Evolutionary conservation across 1,140 invertebrate species (phyloP).

Genomic region (Neoseiulus cucumeris): DNA sequence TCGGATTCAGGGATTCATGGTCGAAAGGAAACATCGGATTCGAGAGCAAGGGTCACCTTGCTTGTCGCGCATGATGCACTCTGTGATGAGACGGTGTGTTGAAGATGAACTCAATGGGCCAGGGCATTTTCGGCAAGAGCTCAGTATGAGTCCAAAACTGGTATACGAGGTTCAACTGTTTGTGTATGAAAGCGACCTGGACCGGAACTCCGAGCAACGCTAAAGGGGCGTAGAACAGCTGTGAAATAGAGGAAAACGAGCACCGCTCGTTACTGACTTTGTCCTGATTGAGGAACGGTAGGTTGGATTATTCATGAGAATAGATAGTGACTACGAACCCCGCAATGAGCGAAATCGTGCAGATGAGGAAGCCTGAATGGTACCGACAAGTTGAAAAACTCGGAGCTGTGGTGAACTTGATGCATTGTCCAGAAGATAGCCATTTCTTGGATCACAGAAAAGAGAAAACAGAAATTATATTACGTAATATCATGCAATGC

Average conservation of each 20-base stretch:
- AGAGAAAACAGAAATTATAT: too few species aligned
- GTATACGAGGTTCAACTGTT: neutral
- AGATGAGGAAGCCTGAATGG: neutral
- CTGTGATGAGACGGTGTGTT: slow-evolving; percentile 40
- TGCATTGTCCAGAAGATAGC: slow-evolving; percentile 80
- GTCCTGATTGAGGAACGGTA: neutral
- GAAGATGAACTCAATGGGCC: slow-evolving; percentile 36
- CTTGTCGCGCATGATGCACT: slow-evolving; percentile 34
- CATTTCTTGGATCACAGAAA: slow-evolving; percentile 24
- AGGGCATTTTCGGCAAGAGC: neutral
- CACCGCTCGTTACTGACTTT: neutral
- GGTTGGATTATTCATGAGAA: neutral
- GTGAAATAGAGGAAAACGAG: neutral
- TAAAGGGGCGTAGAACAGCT: neutral
- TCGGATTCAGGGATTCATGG: too few species aligned
- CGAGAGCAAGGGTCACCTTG: neutral
- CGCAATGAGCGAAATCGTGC: slow-evolving; percentile 1
- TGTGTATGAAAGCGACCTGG: neutral
- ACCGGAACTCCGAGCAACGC: slow-evolving; percentile 2
- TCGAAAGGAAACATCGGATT: too few species aligned
- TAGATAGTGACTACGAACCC: neutral
- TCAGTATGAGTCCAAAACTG: slow-evolving; percentile 2
- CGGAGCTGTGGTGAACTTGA: slow-evolving; percentile 84
- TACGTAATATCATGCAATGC: too few species aligned
- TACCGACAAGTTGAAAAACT: slow-evolving; percentile 60